Base-by-base conservation (phyloP, 2,797 vertebrate genomes). In the Gymnoscopelus microlampas region DNA sequence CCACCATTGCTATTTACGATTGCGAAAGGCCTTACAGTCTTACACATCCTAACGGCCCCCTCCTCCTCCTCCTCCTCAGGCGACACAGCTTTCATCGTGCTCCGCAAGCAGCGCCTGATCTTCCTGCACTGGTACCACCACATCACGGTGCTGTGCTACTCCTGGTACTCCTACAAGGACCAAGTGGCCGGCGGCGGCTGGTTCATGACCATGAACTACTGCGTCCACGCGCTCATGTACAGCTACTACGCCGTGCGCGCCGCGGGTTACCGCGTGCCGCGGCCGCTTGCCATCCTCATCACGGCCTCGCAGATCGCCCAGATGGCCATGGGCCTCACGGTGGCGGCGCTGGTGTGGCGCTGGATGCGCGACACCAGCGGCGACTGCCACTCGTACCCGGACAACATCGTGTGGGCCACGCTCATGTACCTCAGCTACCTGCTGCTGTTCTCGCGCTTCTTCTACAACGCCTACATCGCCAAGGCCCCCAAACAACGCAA, bases 121-220 rank as follows among this genome's bases (percentile, higher is more conserved):
- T 96, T 96, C 84, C 88, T 96, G 58, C 95, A 96, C 91, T 96
- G 95, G 95, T 96, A 94, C 84, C 95, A 96, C 81, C 95, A 96
- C 86, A 93, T 95, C 87, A 94, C 94, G 0, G 95, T 96, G 53
- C 92, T 96, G 65, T 79, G 95, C 1, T 96, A 92, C 80, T 77
- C 91, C 47, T 95, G 91, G 93, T 96, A 92, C 77, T 92, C 85
- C 58, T 96, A 93, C 84, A 95, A 94, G 74, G 85, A 94, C 77
- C 90, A 54, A 66, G 80, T 94, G 60, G 90, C 94, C 0, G 93
- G 94, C 0, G 94, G 94, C 0, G 91, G 91, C 77, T 96, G 94
- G 93, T 95, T 96, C 84, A 94, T 95, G 93, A 93, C 92, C 78
- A 94, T 96, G 92, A 96, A 96, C 87, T 95, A 74, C 26, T 24